Evolutionary conservation across 2,888 invertebrate species (phyloP).

Genomic region (Agriopis aurantiaria): DNA sequence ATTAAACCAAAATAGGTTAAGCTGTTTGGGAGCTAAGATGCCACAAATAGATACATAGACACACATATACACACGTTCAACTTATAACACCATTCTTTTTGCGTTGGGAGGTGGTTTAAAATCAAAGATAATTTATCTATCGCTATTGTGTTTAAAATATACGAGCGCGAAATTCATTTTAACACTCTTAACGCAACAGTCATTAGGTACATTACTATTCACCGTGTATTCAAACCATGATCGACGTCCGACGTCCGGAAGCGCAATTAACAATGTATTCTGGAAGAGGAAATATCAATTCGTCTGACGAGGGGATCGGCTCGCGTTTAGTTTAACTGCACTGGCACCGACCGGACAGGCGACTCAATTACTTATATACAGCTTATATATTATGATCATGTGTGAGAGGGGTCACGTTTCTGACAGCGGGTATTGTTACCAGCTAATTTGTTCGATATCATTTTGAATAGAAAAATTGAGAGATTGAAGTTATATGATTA

Average conservation of each 20-base stretch:
- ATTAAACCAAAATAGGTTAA: too few relatives aligned
- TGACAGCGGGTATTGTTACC: constrained; percentile 19
- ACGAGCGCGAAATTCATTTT: not conserved
- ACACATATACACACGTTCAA: too few relatives aligned
- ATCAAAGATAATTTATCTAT: too few relatives aligned
- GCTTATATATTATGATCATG: constrained; percentile 44
- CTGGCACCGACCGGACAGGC: constrained; percentile 50
- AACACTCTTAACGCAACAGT: constrained; percentile 9
- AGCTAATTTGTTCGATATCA: not conserved
- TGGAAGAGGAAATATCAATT: constrained; percentile 86
- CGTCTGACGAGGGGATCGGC: constrained; percentile 70
- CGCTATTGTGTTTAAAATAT: not conserved
- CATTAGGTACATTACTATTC: constrained; percentile 41
- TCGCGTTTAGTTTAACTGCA: constrained; percentile 63
- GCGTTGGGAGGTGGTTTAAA: not conserved
- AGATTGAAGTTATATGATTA: not conserved
- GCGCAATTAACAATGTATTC: constrained; percentile 82
- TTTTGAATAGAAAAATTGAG: not conserved
- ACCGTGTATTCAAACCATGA: constrained; percentile 59
- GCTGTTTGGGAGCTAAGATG: too few relatives aligned
- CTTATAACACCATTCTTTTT: not conserved
- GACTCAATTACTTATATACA: constrained; percentile 56
- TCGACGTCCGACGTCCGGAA: constrained; percentile 82
- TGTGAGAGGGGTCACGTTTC: constrained; percentile 35
- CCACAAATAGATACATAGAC: too few relatives aligned